phyloP scores from a whole-genome alignment of 2,797 vertebrate species.

The Lacerta viridis region DNA sequence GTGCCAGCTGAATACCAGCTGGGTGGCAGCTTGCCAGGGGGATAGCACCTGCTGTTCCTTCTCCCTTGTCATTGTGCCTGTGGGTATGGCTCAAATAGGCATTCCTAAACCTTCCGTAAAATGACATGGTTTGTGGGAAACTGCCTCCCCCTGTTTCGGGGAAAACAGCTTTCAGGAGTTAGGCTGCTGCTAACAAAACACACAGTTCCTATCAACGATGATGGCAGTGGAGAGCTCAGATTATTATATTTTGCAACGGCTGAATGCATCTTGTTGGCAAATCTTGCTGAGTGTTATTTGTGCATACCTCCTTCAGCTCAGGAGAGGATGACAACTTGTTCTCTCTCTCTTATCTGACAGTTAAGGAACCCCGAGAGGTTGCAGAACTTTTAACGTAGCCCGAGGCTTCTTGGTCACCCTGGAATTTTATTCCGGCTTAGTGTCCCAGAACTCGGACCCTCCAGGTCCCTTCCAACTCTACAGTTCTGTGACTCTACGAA shows the following conservation, averaged over 20 bases:
- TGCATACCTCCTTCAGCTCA: constrained; percentile 23
- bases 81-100: constrained; percentile 28
- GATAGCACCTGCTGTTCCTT: constrained; percentile 72
- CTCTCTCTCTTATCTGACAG: constrained; percentile 17
- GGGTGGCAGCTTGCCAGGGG: constrained; percentile 63
- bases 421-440: constrained; percentile 8
- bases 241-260: neutral
- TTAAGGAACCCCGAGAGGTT: constrained; percentile 20
- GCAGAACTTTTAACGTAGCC: neutral
- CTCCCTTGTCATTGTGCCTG: constrained; percentile 64
- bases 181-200: constrained; percentile 48
- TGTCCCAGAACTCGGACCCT: neutral
- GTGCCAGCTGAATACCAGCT: constrained; percentile 67
- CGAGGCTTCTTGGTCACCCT: neutral
- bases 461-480: too few species aligned
- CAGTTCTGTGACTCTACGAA: neutral
- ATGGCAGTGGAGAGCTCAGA: constrained; percentile 14
- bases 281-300: constrained; percentile 42
- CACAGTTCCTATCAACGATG: constrained; percentile 38
- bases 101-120: constrained; percentile 46
- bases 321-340: constrained; percentile 26
- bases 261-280: constrained; percentile 29
- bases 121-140: constrained; percentile 49
- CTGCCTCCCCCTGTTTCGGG: constrained; percentile 45
- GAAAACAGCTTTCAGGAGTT: constrained; percentile 35